phyloP scores from a whole-genome alignment of 2,888 invertebrate species.

The Mythimna lalbum region DNA sequence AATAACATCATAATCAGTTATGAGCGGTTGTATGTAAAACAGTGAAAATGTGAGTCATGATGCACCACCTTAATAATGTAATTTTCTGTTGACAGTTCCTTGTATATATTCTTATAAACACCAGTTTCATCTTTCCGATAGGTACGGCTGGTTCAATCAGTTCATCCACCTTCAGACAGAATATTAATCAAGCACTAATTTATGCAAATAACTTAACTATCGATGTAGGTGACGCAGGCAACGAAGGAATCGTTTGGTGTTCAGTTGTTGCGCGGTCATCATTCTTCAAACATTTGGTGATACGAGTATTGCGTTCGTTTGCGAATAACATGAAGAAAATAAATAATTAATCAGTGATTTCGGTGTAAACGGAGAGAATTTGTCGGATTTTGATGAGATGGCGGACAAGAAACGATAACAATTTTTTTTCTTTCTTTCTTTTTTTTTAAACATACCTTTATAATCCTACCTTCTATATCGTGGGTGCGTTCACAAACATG shows the following conservation, averaged over 20 bases:
- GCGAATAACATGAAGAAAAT: background rate
- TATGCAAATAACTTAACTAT: slow-evolving; percentile 19
- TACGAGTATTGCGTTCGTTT: too few species aligned
- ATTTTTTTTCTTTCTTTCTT: too few species aligned
- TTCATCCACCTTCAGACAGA: background rate
- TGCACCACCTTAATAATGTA: background rate
- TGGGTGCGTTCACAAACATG: too few species aligned
- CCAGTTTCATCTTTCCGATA: background rate
- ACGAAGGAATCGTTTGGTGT: background rate
- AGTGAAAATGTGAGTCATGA: too few species aligned
- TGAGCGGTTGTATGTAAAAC: too few species aligned
- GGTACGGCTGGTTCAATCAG: background rate
- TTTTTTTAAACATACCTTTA: too few species aligned
- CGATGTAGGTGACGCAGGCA: background rate
- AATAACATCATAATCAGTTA: too few species aligned
- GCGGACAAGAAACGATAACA: too few species aligned
- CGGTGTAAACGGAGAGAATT: background rate
- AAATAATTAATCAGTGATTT: too few species aligned
- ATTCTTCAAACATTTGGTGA: too few species aligned
- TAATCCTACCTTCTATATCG: too few species aligned
- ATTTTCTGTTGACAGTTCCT: background rate
- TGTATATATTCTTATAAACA: slow-evolving; percentile 3
- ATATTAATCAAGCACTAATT: slow-evolving; percentile 23
- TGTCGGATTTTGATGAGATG: background rate
- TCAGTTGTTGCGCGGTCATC: background rate